Evolutionary conservation across 2,797 vertebrate genomes (phyloP), one percentile per base, ranked within the genome.

Genomic region (Acanthopagrus latus): DNA sequence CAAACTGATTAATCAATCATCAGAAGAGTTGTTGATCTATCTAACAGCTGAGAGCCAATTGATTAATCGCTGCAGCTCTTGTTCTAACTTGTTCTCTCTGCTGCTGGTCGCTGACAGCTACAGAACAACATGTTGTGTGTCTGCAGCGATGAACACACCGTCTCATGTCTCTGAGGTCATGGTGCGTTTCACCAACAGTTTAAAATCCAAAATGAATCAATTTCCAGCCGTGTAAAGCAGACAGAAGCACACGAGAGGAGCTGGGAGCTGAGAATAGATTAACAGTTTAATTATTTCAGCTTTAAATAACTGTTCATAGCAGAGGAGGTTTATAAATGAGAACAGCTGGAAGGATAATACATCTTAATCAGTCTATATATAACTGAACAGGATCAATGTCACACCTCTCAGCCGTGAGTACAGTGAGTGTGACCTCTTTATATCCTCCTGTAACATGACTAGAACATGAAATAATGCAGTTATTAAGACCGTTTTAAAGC

Each of bases 291-390:
- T n/a, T 10, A 21, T 17, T 71, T 47, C 33, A 29, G 13, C 55
- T 46, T 46, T 29, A 20, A 3, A 27, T 46, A 9, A 43, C 8
- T 6, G 76, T 27, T 38, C 10, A 17, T 4, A 9, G 18, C 29
- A 43, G 14, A 20, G 23, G 7, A 54, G 51, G 29, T 16, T 12
- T 21, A 46, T 12, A 3, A 2, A 20, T 8, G 17, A 21, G 56
- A 77, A 75, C 77, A 83, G 81, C 82, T 91, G 80, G 78, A 79
- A 11, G 76, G 70, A 69, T 77, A 67, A 86, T 21, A 33, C 44
- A 74, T 56, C 64, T 76, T 82, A 79, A 88, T 76, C 74, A 76
- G 76, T 69, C 78, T 88, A 80, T 68, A 86, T 78, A 76, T 86
- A 87, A 76, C 80, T 7, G 58, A 47, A 38, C 48, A 17, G 79